Evolutionary conservation across 2,888 invertebrate species (phyloP), one percentile per base, ranked within the genome.

Genomic region (Aporophyla nigra): DNA sequence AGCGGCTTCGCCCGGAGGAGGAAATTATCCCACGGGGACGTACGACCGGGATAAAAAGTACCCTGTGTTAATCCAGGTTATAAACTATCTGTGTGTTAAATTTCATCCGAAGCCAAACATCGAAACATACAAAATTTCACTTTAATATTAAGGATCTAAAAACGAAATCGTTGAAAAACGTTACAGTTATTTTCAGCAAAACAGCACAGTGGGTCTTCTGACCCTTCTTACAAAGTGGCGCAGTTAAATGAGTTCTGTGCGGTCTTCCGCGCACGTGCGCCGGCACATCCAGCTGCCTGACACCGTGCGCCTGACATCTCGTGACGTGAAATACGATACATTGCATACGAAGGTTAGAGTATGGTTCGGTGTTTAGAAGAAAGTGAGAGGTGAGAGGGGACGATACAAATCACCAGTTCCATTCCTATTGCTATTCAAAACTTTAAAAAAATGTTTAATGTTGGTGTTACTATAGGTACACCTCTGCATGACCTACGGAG

Each of bases 261-360:
- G 83, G 85, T 82, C 65, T 69, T 73, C 76, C 63, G 78, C 76
- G 86, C 86, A 86, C 86, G 86, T 86, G 86, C 86, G 76, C 61
- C 43, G 5, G 72, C 77, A 80, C 76, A 73, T 73, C 71, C 84
- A 84, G 85, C 85, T 84, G 84, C 79, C 54, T 69, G 76, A 72
- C 80, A 80, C 76, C 61, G 80, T 43, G 51, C 56, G 78, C 14
- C 43, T 56, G 66, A 59, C 58, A 21, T 83, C 65, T 84, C 72
- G 68, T 78, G 69, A 74, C 76, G 59, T 78, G 84, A 84, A 84
- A 85, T 74, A 78, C 72, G 85, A 82, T 81, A 84, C 81, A 80
- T 66, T 69, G 71, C 81, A 81, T 54, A 21, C 76, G 70, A 67
- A 40, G n/a, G 14, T 12, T 46, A 58, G 33, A 53, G 24, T 10